phyloP scores from a whole-genome alignment of 2,113 vertebrate species.

The Nycticebus coucang region DNA sequence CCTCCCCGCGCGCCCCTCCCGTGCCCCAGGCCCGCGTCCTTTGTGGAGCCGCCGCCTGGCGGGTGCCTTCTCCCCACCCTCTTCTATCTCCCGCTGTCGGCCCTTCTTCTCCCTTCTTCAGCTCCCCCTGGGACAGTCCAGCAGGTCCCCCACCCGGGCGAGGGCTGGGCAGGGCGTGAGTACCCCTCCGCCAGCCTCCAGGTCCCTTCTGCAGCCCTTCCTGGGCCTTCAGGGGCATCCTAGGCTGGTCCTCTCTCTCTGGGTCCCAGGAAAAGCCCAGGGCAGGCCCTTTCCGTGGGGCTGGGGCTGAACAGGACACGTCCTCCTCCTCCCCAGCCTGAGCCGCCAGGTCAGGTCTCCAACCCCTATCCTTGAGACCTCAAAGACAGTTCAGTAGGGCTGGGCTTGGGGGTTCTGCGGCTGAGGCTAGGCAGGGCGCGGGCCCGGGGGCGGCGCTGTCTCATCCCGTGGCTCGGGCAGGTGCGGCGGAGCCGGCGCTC shows the following conservation, averaged over 20 bases:
- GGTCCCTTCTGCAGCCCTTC: neutral
- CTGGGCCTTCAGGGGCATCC: neutral
- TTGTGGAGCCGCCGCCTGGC: conserved; percentile 61
- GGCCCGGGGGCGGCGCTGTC: conserved; percentile 38
- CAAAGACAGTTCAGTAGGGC: neutral
- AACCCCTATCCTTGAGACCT: neutral
- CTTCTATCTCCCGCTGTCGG: no score
- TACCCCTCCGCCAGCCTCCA: neutral
- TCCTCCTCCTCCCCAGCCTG: neutral
- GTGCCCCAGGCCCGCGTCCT: conserved; percentile 58
- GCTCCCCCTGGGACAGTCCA: neutral
- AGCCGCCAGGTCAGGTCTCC: neutral
- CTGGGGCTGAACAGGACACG: neutral
- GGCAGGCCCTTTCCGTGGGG: neutral
- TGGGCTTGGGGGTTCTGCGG: neutral
- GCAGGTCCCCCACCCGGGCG: neutral
- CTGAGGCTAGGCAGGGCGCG: conserved; percentile 47
- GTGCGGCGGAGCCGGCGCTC: conserved; percentile 65
- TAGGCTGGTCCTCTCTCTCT: neutral
- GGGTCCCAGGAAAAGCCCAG: neutral
- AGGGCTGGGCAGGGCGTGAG: neutral
- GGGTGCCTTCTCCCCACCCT: neutral
- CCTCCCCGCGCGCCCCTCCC: conserved; percentile 58
- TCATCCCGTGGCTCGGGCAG: conserved; percentile 58
- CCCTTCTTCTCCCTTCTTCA: neutral